Base-by-base conservation (phyloP, 2,888 invertebrate species). In the Diplolepis rosae region DNA sequence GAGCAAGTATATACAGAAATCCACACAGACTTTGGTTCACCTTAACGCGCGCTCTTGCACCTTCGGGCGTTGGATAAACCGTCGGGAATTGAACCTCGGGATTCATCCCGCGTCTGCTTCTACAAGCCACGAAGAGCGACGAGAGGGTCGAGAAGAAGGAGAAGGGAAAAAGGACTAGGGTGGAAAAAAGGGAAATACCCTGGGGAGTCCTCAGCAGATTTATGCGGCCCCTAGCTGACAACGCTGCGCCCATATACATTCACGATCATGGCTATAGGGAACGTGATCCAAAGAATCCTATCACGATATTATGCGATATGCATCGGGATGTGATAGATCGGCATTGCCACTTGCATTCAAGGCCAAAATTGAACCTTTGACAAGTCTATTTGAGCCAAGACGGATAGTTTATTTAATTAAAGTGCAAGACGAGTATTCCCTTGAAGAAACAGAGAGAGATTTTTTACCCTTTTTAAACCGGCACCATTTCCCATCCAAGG, bases 181-280 rank as follows among this genome's bases (percentile, higher is more conserved):
- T 69, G 72, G 78, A 76, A 78, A 79, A 81, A 83, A 79, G 84
- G 82, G 84, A 86, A 83, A 87, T 84, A 84, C 88, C 83, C 87
- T 70, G 73, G 87, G 87, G 88, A 87, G 81, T 84, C 84, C 84
- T 85, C 86, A 83, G 85, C 85, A 85, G 87, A 88, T 88, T 88
- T 88, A 87, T 88, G 84, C 82, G 82, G 80, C 81, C 82, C 84
- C 79, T 78, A 78, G 81, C 81, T 84, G 79, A 80, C 82, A 82
- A 80, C 80, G 76, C 75, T 75, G 74, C 70, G 69, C 78, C 76
- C 74, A 78, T 76, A 80, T 76, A 77, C 77, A 73, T 67, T 69
- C 71, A 48, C 74, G 70, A 67, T 56, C 75, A 70, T 69, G 56
- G 68, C 52, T 56, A 61, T 71, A 68, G 66, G 54, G 70, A 77